These are phyloP conservation scores for Drosophila jambulina DNA, from an alignment of 1,140 invertebrate genomes.

Conservation along the genomic window DNA sequence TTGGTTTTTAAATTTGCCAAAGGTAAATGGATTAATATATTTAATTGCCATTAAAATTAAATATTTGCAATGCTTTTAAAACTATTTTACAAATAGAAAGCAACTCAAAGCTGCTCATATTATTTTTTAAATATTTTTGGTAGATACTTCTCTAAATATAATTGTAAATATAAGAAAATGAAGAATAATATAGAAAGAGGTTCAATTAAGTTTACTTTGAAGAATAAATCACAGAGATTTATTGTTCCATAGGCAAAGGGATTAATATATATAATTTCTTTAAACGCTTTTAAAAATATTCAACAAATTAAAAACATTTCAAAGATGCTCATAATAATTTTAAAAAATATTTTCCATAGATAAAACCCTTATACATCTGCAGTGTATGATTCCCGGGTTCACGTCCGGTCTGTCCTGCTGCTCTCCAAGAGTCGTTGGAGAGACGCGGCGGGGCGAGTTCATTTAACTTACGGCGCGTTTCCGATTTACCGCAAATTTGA, in stretches of 20 bases:
- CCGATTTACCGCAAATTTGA: conserved; percentile 82
- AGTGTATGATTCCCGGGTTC: conserved; percentile 20
- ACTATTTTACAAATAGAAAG: too few relatives aligned
- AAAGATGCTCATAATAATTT: not conserved
- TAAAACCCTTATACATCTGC: too few relatives aligned
- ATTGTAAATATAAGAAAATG: too few relatives aligned
- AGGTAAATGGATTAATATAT: not conserved
- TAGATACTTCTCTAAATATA: too few relatives aligned
- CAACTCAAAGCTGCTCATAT: not conserved
- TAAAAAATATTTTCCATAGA: not conserved
- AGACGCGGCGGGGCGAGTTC: conserved; percentile 57
- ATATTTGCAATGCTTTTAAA: not conserved
- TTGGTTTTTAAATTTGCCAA: not conserved
- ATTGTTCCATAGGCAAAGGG: accelerated
- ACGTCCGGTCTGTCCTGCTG: conserved; percentile 25
- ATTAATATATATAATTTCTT: not conserved
- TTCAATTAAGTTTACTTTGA: too few relatives aligned
- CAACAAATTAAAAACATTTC: too few relatives aligned
- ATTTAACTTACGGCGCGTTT: conserved; percentile 82
- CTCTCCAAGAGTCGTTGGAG: not conserved
- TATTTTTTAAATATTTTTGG: not conserved
- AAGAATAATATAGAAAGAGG: too few relatives aligned
- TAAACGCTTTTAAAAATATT: not conserved
- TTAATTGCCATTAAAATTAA: not conserved
- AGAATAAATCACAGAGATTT: too few relatives aligned